Conservation (phyloP, 2,888 invertebrate species). For the Matsumyia berberina region DNA sequence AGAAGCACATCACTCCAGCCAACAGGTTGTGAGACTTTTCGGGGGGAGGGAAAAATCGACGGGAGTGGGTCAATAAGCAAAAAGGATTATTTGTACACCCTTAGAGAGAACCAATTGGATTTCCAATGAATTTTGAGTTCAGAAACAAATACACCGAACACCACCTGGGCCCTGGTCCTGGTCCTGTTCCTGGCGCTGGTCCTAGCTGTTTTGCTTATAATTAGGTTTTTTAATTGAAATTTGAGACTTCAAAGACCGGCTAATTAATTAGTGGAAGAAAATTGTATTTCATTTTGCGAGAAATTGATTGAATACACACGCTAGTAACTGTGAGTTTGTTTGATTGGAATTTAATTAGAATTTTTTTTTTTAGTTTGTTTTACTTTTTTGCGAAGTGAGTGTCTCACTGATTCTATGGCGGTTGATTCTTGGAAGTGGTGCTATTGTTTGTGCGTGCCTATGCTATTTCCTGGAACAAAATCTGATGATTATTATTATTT, state of each 20-base stretch:
- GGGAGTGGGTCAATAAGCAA: conserved; percentile 50
- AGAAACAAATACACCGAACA: conserved; percentile 8
- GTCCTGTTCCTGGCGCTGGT: too few relatives aligned
- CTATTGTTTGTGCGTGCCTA: neutral
- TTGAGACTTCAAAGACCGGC: conserved; percentile 61
- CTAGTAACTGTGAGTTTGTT: neutral
- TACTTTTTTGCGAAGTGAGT: neutral
- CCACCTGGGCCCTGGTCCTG: neutral
- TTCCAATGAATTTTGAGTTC: conserved; percentile 17
- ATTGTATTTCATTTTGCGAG: conserved; percentile 25
- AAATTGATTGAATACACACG: conserved; percentile 51
- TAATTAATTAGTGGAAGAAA: conserved; percentile 52
- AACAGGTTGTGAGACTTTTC: conserved; percentile 57
- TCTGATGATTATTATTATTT: conserved; percentile 9
- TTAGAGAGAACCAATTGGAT: conserved; percentile 21
- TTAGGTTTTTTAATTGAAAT: conserved; percentile 57
- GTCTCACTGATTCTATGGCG: too few relatives aligned
- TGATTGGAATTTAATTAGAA: conserved; percentile 26
- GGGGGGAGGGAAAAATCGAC: neutral
- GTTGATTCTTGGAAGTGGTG: neutral
- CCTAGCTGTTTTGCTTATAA: conserved; percentile 25
- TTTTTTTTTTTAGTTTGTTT: neutral
- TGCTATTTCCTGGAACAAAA: neutral
- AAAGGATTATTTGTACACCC: conserved; percentile 61
- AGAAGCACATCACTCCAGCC: conserved; percentile 33